Conservation (phyloP, 2,113 vertebrate species). For the Caranx melampygus region DNA sequence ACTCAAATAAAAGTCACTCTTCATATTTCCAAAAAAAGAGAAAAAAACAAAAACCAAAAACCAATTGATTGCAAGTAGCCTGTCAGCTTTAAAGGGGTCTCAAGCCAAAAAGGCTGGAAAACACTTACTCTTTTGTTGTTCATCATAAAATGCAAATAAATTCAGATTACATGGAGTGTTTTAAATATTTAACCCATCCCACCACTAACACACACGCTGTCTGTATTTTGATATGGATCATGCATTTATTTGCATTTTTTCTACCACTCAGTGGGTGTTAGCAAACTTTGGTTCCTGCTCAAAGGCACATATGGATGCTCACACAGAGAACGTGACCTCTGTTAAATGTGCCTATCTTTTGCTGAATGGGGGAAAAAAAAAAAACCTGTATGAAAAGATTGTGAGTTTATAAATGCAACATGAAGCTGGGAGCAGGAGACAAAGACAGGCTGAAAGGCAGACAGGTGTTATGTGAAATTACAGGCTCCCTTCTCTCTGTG, state of each 20-base stretch:
- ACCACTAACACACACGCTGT: background rate
- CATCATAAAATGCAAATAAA: background rate
- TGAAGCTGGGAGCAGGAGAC: conserved; percentile 47
- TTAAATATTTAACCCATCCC: background rate
- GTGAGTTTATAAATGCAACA: conserved; percentile 42
- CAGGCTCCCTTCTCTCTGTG: conserved; percentile 73
- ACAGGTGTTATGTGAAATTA: conserved; percentile 78
- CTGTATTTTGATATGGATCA: background rate
- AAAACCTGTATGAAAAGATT: conserved; percentile 64
- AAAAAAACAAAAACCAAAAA: too few relatives aligned
- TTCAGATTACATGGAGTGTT: background rate
- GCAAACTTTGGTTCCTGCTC: conserved; percentile 12
- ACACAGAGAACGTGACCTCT: conserved; percentile 34
- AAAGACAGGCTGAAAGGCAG: conserved; percentile 66
- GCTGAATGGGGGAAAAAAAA: conserved; percentile 70
- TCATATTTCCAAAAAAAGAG: too few relatives aligned
- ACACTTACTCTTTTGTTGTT: background rate
- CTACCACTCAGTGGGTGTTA: conserved; percentile 7
- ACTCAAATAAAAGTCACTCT: background rate
- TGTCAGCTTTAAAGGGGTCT: background rate
- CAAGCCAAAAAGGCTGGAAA: background rate
- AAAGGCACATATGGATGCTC: conserved; percentile 17
- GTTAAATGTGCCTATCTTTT: conserved; percentile 42
- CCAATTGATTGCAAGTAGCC: background rate
- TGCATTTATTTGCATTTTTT: too few relatives aligned